phyloP scores from a whole-genome alignment of 2,113 vertebrate genomes.

The Rhinogobius similis region DNA sequence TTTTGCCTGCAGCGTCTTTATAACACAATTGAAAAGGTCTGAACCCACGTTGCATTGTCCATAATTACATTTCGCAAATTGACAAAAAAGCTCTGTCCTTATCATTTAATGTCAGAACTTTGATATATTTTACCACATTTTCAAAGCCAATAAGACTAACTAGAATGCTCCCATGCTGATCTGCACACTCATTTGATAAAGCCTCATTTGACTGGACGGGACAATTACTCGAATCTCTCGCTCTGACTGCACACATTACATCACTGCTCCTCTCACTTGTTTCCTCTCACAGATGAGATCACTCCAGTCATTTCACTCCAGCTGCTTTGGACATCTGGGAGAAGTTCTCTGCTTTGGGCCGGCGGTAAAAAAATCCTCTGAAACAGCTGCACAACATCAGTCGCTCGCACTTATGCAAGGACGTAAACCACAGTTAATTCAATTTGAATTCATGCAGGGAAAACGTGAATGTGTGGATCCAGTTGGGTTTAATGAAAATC shows the following conservation, averaged over 20 bases:
- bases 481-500: slow-evolving; percentile 2
- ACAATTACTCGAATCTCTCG: not conserved
- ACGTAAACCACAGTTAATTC: slow-evolving; percentile 30
- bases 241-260: slow-evolving; percentile 9
- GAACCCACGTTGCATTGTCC: too few species aligned
- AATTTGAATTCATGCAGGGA: slow-evolving; percentile 7
- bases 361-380: slow-evolving; percentile 43
- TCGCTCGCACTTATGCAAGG: slow-evolving; percentile 38
- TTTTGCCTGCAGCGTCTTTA: too few species aligned
- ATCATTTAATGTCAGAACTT: too few species aligned
- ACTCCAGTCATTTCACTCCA: slow-evolving; percentile 55
- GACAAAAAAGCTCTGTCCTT: too few species aligned
- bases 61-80: too few species aligned
- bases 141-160: not conserved
- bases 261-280: slow-evolving; percentile 24
- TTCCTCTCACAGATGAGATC: slow-evolving; percentile 57
- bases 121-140: not conserved
- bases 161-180: too few species aligned
- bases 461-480: not conserved
- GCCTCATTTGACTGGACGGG: slow-evolving; percentile 6
- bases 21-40: too few species aligned
- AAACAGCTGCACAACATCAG: slow-evolving; percentile 49
- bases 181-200: too few species aligned
- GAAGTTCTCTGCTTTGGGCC: slow-evolving; percentile 47
- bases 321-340: slow-evolving; percentile 61